Evolutionary conservation across 1,140 invertebrate species (phyloP), one percentile per base, ranked within the genome.

Genomic region (Dreissena polymorpha): DNA sequence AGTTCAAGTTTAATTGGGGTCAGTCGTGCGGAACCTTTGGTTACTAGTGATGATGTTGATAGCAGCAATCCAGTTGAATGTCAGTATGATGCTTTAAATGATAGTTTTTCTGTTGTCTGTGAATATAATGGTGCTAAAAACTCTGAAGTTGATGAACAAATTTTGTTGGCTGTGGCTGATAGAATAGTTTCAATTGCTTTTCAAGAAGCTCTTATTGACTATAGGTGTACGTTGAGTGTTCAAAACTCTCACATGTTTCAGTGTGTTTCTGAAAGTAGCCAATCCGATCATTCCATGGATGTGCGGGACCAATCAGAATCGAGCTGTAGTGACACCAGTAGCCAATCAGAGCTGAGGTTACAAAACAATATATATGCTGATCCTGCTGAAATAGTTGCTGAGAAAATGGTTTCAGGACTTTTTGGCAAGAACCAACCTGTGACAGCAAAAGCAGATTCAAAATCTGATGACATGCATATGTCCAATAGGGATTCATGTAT

Each of bases 201-300:
- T 65, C 68, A 82, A 14, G 79, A 82, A 27, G 79, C 79, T 25
- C 65, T 82, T 6, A 51, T 72, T n/a, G 79, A 82, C 51, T 82
- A 82, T 82, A 39, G 25, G n/a, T 82, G 67, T 68, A 25, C 69
- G 10, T 68, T 69, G 53, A 53, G 49, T 57, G 50, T 18, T 25
- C 18, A 14, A 21, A 53, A 55, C 8, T 69, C 23, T n/a, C 0
- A n/a, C 16, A 69, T n/a, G 6, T 14, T 29, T n/a, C 63, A 51
- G 57, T 55, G 64, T 68, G 16, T 78, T 67, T 78, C 71, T 67
- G 79, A 82, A 27, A 82, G 79, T 74, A 72, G 79, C 79, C 70
- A 73, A 57, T 83, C 81, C 50, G 72, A 76, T 23, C 81, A 83
- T 83, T 83, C 81, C 81, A 83, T 63, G 49, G 67, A 76, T 57